Conservation (phyloP, 1,140 invertebrate species). For the roundworm (Caenorhabditis elegans) region DNA sequence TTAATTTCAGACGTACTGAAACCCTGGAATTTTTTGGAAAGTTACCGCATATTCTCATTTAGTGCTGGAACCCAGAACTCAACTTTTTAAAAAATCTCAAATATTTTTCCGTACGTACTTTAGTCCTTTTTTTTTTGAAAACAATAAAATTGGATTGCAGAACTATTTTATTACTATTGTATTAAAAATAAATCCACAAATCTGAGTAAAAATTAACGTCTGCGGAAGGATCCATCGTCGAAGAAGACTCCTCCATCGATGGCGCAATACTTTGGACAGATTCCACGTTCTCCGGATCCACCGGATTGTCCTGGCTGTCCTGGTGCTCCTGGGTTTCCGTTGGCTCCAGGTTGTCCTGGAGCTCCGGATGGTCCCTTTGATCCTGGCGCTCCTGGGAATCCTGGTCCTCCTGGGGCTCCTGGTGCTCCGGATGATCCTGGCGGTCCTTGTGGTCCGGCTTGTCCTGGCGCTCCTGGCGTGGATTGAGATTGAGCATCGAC, state of each 20-base stretch:
- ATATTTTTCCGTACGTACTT: no score
- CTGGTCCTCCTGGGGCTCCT: conserved; percentile 20
- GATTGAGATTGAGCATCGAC: neutral
- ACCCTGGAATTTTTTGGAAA: no score
- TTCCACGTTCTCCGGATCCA: neutral
- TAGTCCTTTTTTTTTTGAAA: no score
- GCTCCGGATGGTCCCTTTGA: conserved; percentile 13
- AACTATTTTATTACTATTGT: no score
- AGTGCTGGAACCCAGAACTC: no score
- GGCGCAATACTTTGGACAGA: conserved; percentile 24
- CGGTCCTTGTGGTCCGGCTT: conserved; percentile 11
- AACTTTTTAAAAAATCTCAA: no score
- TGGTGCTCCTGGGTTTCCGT: conserved; percentile 20
- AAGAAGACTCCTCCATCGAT: conserved; percentile 26
- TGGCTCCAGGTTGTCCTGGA: neutral
- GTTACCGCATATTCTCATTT: no score
- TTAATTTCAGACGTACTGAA: no score
- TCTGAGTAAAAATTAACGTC: neutral
- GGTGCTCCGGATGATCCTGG: conserved; percentile 11
- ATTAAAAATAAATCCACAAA: neutral
- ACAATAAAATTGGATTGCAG: no score
- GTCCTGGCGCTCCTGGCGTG: neutral
- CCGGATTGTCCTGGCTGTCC: conserved; percentile 8
- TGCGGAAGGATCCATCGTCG: neutral
- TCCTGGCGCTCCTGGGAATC: neutral